Evolutionary conservation across 2,797 vertebrate species (phyloP), one percentile per base, ranked within the genome.

Genomic region (Anguilla obscura): DNA sequence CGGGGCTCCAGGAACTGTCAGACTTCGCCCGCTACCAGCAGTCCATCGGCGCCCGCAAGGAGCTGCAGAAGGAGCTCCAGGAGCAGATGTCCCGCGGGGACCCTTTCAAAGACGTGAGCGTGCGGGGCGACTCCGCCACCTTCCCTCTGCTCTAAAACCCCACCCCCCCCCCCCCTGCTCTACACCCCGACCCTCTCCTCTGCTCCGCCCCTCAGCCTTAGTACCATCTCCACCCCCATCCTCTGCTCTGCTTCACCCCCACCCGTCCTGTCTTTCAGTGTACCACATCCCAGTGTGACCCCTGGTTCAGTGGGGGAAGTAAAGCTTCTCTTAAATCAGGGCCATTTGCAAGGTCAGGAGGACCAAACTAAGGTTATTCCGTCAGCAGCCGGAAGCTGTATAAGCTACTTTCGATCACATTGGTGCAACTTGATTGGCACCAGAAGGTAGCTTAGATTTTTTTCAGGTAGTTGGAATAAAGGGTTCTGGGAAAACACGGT

Each of bases 1-100:
- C 97, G 0, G 97, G 97, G 88, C 94, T 98, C 84, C 97, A 97
- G 93, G 98, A 98, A 92, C 96, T 98, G 86, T 97, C 98, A 0
- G 97, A 98, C 90, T 98, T 98, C 56, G 98, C 97, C 92, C 96
- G 96, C 89, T 98, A 98, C 93, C 98, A 98, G 93, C 97, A 98
- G 92, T 97, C 95, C 91, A 98, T 98, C 60, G 98, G 98, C 76
- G 97, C 97, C 90, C 96, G 97, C 54, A 99, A 98, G 80, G 97
- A 99, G 91, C 96, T 99, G 88, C 98, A 97, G 93, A 98, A 98
- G 63, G 97, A 99, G 87, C 96, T 98, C 84, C 96, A 98, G 93
- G 98, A 98, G 93, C 97, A 97, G 94, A 97, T 99, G 96, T 96
- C 97, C 1, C 96, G 95, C 69, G 97, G 97, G 82, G 98, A 98